Evolutionary conservation across 1,140 invertebrate species (phyloP).

Genomic region (Epicauta chinensis): DNA sequence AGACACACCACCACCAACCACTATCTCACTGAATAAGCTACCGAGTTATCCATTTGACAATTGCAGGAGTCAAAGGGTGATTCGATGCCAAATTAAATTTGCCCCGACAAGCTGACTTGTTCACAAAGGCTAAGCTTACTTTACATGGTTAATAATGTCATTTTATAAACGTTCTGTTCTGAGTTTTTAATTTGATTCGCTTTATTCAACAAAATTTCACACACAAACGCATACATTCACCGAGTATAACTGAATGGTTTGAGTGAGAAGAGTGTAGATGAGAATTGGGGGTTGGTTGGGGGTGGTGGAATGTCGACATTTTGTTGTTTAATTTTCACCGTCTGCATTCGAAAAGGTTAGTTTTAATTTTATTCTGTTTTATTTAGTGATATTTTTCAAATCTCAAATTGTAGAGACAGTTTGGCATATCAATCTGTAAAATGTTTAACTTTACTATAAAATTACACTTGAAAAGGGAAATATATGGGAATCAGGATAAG

Average conservation of each 20-base stretch:
- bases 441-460: too few species aligned
- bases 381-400: too few species aligned
- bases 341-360: constrained; percentile 12
- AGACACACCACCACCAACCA: too few species aligned
- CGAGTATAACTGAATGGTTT: too few species aligned
- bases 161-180: constrained; percentile 17
- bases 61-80: constrained; percentile 12
- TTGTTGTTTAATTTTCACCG: constrained; percentile 13
- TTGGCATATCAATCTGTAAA: too few species aligned
- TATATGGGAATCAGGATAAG: too few species aligned
- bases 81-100: constrained; percentile 11
- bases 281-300: too few species aligned
- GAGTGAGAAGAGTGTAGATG: too few species aligned
- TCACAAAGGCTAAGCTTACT: constrained; percentile 13
- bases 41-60: constrained; percentile 9
- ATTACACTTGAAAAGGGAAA: too few species aligned
- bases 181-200: constrained; percentile 15
- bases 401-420: too few species aligned
- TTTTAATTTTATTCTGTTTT: background rate
- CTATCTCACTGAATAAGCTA: constrained; percentile 3
- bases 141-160: constrained; percentile 16
- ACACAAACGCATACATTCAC: too few species aligned
- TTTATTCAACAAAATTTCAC: constrained; percentile 9
- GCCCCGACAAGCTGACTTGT: constrained; percentile 12
- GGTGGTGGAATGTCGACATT: constrained; percentile 13